A percentile compares a stretch with the other conserved stretches of the same genome.
phyloP scores from a whole-genome alignment of 2,797 vertebrate species.

The Enteromius paludinosus region DNA sequence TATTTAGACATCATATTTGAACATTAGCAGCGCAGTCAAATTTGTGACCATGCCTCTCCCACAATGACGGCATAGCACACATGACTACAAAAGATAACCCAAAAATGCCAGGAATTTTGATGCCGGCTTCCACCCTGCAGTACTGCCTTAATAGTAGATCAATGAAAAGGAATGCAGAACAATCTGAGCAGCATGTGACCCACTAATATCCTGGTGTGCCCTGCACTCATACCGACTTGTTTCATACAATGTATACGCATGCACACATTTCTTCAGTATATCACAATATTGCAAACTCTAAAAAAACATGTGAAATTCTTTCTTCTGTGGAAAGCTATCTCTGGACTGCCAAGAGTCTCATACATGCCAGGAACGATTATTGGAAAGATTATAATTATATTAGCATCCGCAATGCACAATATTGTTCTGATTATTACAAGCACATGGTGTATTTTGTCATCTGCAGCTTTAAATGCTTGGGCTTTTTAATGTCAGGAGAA shows the following conservation, averaged over 20 bases:
- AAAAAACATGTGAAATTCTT: not conserved
- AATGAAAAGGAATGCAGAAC: slow-evolving; percentile 34
- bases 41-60: not conserved
- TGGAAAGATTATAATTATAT: not conserved
- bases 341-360: not conserved
- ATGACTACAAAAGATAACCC: slow-evolving; percentile 37
- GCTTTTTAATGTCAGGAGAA: not conserved
- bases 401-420: not conserved
- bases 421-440: not conserved
- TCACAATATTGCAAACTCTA: not conserved
- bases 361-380: not conserved
- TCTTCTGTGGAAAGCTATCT: not conserved
- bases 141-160: slow-evolving; percentile 37
- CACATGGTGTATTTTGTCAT: not conserved
- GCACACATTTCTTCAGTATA: not conserved
- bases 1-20: slow-evolving; percentile 29
- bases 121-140: slow-evolving; percentile 26
- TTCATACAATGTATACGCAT: not conserved
- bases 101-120: slow-evolving; percentile 28
- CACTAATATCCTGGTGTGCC: slow-evolving; percentile 9
- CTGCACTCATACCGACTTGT: slow-evolving; percentile 14
- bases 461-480: not conserved
- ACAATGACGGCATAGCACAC: slow-evolving; percentile 21
- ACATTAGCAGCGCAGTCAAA: not conserved
- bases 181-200: slow-evolving; percentile 34